Evolutionary conservation across 2,888 invertebrate genomes (phyloP).

Genomic region (Ophraella communa): DNA sequence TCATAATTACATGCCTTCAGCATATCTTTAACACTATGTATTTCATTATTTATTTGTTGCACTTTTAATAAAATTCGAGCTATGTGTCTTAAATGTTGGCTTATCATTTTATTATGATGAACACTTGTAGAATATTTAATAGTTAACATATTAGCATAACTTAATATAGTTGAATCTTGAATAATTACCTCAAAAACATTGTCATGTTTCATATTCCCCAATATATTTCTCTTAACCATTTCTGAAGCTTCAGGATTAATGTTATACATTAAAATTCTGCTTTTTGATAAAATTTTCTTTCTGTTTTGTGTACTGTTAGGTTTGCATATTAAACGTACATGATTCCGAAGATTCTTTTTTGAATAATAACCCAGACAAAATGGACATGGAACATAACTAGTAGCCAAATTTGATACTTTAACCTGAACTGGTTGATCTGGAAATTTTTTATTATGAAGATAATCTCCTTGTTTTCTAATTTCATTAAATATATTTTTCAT

Average conservation of each 20-base stretch:
- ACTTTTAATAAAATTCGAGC: not conserved
- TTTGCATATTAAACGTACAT: not conserved
- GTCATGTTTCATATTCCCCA: not conserved
- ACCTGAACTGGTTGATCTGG: not conserved
- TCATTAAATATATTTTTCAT: not conserved
- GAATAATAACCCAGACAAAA: not conserved
- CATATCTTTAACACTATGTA: not conserved
- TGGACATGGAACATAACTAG: not conserved
- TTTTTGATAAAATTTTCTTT: not conserved
- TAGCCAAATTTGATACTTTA: not conserved
- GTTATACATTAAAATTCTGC: not conserved
- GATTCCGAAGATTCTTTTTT: not conserved
- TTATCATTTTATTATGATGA: not conserved
- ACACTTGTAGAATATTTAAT: not conserved
- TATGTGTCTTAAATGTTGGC: not conserved
- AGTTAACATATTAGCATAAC: not conserved
- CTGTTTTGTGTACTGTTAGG: too few species aligned
- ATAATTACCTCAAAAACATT: not conserved
- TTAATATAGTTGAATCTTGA: not conserved
- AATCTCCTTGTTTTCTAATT: conserved; percentile 4
- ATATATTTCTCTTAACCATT: not conserved
- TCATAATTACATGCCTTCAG: not conserved
- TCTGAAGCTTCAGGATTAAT: not conserved
- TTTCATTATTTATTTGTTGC: not conserved
- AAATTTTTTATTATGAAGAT: not conserved